Conservation (phyloP, 2,888 invertebrate species). For the Tetramorium bicarinatum region DNA sequence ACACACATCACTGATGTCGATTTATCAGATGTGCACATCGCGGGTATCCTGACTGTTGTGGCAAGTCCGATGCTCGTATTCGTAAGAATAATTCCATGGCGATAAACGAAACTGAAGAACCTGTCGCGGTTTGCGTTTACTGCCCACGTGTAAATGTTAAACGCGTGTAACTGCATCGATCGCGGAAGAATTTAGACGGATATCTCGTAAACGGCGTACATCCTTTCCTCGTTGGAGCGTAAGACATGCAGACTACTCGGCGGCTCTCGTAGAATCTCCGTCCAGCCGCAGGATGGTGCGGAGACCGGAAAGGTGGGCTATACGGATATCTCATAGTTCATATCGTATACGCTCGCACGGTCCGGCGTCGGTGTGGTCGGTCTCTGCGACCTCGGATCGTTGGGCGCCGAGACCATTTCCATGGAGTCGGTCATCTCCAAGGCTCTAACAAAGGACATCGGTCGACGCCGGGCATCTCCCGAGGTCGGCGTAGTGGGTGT, state of each 20-base stretch:
- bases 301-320: conserved; percentile 88
- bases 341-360: conserved; percentile 96
- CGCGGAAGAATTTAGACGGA: conserved; percentile 73
- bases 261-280: conserved; percentile 80
- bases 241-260: conserved; percentile 66
- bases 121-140: conserved; percentile 25
- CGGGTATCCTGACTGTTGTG: background rate
- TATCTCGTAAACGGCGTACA: conserved; percentile 75
- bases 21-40: conserved; percentile 7
- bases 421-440: conserved; percentile 96
- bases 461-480: conserved; percentile 88
- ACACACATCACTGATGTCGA: conserved; percentile 26
- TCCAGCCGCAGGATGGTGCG: conserved; percentile 80
- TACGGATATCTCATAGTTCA: conserved; percentile 98
- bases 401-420: conserved; percentile 90
- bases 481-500: conserved; percentile 85
- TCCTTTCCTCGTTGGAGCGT: conserved; percentile 66
- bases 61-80: conserved; percentile 19
- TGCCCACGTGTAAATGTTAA: conserved; percentile 29
- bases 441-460: conserved; percentile 96
- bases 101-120: conserved; percentile 22
- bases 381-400: conserved; percentile 80
- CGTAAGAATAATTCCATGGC: conserved; percentile 26
- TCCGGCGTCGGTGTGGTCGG: conserved; percentile 91
- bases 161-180: conserved; percentile 56